Conservation (phyloP, 2,797 vertebrate genomes). For the Tolypeutes matacus region DNA sequence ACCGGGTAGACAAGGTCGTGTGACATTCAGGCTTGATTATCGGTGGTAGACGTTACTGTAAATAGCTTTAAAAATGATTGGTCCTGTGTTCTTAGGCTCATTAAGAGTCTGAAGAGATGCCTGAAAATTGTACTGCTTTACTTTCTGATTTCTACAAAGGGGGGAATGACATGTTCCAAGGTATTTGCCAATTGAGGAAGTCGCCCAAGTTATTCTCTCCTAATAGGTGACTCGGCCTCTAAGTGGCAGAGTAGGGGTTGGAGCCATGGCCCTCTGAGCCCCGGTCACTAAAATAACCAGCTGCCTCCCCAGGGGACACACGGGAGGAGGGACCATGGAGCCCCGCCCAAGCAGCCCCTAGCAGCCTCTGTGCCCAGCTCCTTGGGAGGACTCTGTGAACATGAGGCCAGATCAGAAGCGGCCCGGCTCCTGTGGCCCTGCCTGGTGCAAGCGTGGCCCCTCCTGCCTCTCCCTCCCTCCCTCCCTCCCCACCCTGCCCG, state of each 20-base stretch:
- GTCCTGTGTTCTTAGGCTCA: background rate
- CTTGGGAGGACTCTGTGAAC: background rate
- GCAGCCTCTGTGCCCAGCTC: too few relatives aligned
- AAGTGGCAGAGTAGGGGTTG: background rate
- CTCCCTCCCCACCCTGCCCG: background rate
- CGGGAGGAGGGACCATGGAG: background rate
- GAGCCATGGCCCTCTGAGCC: background rate
- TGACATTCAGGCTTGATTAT: background rate
- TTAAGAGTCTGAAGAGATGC: background rate
- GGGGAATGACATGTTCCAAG: background rate
- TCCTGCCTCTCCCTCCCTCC: background rate
- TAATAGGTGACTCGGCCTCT: background rate
- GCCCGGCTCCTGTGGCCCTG: background rate
- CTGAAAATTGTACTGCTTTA: background rate
- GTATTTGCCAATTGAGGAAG: background rate
- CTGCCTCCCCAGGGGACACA: background rate
- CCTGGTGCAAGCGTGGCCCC: background rate
- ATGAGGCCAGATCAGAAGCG: background rate
- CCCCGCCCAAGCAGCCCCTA: accelerated
- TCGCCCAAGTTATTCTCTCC: background rate
- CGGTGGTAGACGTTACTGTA: background rate
- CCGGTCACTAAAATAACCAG: background rate
- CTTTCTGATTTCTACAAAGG: background rate
- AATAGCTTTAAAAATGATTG: background rate
- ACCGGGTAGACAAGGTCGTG: background rate